Conservation (phyloP, 1,140 invertebrate genomes). For the Ephestia elutella region DNA sequence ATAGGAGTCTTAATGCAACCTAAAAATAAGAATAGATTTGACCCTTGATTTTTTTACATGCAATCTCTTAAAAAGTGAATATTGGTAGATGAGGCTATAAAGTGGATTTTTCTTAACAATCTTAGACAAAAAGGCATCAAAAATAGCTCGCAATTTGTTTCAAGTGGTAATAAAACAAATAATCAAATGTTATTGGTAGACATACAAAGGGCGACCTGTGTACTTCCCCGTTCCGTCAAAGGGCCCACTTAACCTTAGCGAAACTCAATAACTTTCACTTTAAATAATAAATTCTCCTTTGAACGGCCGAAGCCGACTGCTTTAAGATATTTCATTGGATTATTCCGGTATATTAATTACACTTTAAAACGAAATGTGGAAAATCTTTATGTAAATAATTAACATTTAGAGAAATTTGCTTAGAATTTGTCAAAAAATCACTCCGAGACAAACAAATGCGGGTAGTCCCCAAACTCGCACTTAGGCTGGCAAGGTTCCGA, state of each 20-base stretch:
- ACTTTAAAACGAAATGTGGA: not conserved
- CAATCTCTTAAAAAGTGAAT: no score
- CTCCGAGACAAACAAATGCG: no score
- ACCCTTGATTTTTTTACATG: no score
- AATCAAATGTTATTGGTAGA: constrained; percentile 47
- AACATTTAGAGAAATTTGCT: no score
- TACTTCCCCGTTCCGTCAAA: constrained; percentile 53
- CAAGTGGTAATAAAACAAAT: constrained; percentile 39
- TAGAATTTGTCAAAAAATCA: no score
- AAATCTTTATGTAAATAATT: not conserved
- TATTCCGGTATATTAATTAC: constrained; percentile 13
- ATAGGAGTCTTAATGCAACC: no score
- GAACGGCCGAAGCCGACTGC: constrained; percentile 53
- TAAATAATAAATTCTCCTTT: constrained; percentile 71
- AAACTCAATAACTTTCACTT: constrained; percentile 71
- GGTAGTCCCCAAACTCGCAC: no score
- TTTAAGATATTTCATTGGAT: constrained; percentile 42
- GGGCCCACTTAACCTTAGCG: constrained; percentile 69
- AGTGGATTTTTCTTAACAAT: no score
- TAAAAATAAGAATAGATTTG: no score
- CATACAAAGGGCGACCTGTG: constrained; percentile 49
- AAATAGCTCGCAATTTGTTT: not conserved
- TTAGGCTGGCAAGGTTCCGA: no score
- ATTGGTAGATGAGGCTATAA: no score
- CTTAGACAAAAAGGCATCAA: not conserved